Base-by-base conservation (phyloP, 1,140 invertebrate genomes). In the Thereuonema tuberculata region DNA sequence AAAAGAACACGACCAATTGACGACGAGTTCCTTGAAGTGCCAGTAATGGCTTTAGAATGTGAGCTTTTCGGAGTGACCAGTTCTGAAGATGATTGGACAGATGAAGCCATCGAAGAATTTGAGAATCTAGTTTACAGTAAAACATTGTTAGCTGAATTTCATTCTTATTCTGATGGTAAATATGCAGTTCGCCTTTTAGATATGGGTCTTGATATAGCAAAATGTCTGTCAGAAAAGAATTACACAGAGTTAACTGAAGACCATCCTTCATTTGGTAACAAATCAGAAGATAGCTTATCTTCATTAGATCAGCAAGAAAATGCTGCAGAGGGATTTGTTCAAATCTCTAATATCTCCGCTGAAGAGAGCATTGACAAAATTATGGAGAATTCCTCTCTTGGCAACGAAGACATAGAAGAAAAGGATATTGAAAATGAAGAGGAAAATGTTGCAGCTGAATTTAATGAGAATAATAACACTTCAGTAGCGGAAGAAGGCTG, bases 31-130 rank as follows among this genome's bases (percentile, higher is more conserved):
- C 12, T 46, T 3, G 17, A n/a, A 9, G 17, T 59, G 2, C 24
- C 37, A 14, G 20, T 28, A 15, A n/a, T 49, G 47, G 58, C 53
- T 12, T 26, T 55, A 14, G 25, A 55, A 23, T 55, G 53, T 25
- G 53, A 55, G 28, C 21, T 55, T 26, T 12, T 2, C 27, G 21
- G 21, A 9, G 53, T 55, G 3, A 28, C 14, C 2, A 26, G 9
- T 17, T n/a, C 12, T 12, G 53, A 55, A 21, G 53, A 55, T n/a
- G 53, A 55, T 17, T 55, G 53, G 53, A 27, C 25, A 26, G 28
- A 9, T 29, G 53, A 55, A 9, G 53, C 53, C 17, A 55, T 55
- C 21, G 53, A 55, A 21, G 25, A 55, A n/a, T 55, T 55, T 29
- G 53, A 55, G 21, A 29, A 26, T 3, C 21, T 27, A 25, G 53